Conservation (phyloP, 2,888 invertebrate species). For the Aphodius sticticus region DNA sequence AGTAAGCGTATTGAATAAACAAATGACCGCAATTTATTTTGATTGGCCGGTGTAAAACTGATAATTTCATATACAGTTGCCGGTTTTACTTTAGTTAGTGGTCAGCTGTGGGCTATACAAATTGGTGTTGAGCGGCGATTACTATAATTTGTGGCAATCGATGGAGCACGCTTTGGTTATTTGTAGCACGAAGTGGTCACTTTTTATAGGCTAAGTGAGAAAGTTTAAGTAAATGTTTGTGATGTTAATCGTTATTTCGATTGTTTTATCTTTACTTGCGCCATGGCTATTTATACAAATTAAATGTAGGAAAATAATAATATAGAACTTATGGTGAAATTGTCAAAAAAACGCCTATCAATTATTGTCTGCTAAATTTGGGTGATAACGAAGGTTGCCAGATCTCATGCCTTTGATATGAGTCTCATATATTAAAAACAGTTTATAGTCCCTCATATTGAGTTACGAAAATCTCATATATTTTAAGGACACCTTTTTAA, state of each 20-base stretch:
- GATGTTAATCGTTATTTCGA: not conserved
- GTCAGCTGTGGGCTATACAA: not conserved
- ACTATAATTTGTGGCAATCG: conserved; percentile 4
- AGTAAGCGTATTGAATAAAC: not conserved
- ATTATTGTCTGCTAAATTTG: too few species aligned
- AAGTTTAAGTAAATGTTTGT: not conserved
- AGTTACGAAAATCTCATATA: too few species aligned
- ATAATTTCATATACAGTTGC: not conserved
- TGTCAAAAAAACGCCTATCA: too few species aligned
- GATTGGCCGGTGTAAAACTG: not conserved
- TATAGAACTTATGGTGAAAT: too few species aligned
- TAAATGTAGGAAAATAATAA: too few species aligned
- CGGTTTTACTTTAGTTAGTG: not conserved
- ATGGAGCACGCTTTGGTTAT: not conserved
- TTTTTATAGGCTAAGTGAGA: not conserved
- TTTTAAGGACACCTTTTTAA: too few species aligned
- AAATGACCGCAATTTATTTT: not conserved
- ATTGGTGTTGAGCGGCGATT: not conserved
- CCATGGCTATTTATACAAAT: too few species aligned
- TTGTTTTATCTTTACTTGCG: too few species aligned
- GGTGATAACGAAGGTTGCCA: too few species aligned
- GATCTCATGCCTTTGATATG: too few species aligned
- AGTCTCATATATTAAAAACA: too few species aligned
- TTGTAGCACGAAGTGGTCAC: not conserved
- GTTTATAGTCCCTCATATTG: too few species aligned